These are phyloP conservation scores for Drosophila micromelanica DNA, from an alignment of 1,140 invertebrate genomes.

Conservation along the genomic window DNA sequence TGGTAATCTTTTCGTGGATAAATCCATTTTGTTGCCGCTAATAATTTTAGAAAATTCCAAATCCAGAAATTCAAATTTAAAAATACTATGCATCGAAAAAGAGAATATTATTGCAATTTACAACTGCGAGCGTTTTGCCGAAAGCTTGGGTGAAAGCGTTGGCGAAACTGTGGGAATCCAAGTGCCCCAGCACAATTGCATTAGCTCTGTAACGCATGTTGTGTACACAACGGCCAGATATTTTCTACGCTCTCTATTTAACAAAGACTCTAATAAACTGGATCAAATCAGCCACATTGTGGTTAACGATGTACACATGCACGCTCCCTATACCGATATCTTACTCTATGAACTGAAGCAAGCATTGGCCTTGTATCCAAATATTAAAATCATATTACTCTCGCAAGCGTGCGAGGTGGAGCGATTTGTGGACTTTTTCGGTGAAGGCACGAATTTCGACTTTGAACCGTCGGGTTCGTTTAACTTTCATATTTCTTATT, in stretches of 20 bases:
- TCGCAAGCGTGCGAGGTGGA: conserved; percentile 80
- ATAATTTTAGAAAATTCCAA: conserved; percentile 56
- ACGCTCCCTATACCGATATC: conserved; percentile 96
- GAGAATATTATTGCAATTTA: conserved; percentile 58
- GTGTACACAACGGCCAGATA: conserved; percentile 64
- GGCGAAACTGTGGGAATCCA: conserved; percentile 97
- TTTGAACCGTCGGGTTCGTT: neutral
- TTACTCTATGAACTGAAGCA: conserved; percentile 93
- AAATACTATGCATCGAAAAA: conserved; percentile 65
- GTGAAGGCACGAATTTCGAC: conserved; percentile 45
- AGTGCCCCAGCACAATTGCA: conserved; percentile 89
- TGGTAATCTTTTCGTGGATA: conserved; percentile 58
- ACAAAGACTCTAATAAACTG: conserved; percentile 77
- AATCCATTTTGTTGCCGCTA: conserved; percentile 56
- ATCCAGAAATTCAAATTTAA: conserved; percentile 33
- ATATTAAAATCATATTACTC: conserved; percentile 94
- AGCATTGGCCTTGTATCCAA: conserved; percentile 88
- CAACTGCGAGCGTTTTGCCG: conserved; percentile 85
- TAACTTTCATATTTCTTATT: conserved; percentile 29
- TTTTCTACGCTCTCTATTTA: conserved; percentile 62
- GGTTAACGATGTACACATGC: conserved; percentile 97
- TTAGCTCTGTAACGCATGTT: conserved; percentile 55
- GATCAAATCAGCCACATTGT: conserved; percentile 92
- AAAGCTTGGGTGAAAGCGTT: conserved; percentile 93
- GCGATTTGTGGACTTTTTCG: conserved; percentile 58